Conservation (phyloP, 2,888 invertebrate species). For the Globia sparganii region DNA sequence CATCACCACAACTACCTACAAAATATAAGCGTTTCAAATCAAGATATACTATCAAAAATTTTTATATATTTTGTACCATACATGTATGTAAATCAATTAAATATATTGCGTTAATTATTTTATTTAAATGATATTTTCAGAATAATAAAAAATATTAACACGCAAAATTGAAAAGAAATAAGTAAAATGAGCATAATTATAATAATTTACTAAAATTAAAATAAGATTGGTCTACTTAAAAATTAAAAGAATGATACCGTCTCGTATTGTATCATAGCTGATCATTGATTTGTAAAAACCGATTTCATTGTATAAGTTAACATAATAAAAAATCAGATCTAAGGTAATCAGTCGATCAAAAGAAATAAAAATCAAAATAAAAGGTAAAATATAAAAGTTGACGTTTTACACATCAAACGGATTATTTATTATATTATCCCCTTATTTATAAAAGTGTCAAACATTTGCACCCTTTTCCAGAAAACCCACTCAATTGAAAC, state of each 20-base stretch:
- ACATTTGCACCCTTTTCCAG: background rate
- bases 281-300: conserved; percentile 9
- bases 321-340: conserved; percentile 60
- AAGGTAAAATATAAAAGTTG: conserved; percentile 14
- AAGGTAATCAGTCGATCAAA: conserved; percentile 66
- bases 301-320: conserved; percentile 12
- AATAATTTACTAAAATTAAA: conserved; percentile 35
- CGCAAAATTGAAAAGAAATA: background rate
- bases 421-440: conserved; percentile 1
- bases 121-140: conserved; percentile 11
- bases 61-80: conserved; percentile 31
- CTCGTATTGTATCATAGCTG: conserved; percentile 1
- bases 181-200: conserved; percentile 21
- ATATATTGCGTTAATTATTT: background rate
- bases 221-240: conserved; percentile 69
- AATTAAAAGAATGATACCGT: conserved; percentile 40
- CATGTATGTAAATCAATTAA: background rate
- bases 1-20: background rate
- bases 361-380: conserved; percentile 33
- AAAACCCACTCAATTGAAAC: background rate
- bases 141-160: background rate
- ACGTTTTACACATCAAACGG: background rate
- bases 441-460: conserved; percentile 10
- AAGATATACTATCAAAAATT: conserved; percentile 1
- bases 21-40: background rate